These are phyloP conservation scores for Drosophila biarmipes DNA, from an alignment of 1,140 invertebrate species.

Conservation along the genomic window DNA sequence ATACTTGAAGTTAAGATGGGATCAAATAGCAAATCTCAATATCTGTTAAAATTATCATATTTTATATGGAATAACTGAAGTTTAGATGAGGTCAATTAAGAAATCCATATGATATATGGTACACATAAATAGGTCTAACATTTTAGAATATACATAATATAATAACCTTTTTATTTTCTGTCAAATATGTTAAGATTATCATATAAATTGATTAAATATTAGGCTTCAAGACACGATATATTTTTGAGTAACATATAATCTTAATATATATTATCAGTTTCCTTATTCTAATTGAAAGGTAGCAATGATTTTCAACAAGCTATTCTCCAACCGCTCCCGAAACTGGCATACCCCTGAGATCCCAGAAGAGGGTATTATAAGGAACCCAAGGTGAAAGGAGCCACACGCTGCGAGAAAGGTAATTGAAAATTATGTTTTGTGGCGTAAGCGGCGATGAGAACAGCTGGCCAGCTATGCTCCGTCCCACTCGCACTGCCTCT, in stretches of 20 bases:
- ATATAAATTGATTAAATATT: too few relatives aligned
- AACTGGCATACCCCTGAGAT: not conserved
- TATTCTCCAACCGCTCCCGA: not conserved
- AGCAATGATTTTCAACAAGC: not conserved
- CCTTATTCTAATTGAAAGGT: too few relatives aligned
- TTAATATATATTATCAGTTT: not conserved
- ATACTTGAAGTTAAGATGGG: not conserved
- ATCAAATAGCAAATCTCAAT: too few relatives aligned
- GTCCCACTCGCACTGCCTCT: not conserved
- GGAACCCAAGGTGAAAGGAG: constrained; percentile 69
- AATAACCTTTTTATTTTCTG: too few relatives aligned
- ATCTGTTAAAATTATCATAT: too few relatives aligned
- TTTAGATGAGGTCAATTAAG: not conserved
- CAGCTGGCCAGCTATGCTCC: constrained; percentile 55
- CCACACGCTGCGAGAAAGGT: constrained; percentile 81
- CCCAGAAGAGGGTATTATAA: not conserved
- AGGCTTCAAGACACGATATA: too few relatives aligned
- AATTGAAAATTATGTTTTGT: constrained; percentile 83
- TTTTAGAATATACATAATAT: too few relatives aligned
- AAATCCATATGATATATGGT: too few relatives aligned
- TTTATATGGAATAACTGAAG: not conserved
- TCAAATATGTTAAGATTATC: too few relatives aligned
- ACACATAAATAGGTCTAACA: too few relatives aligned
- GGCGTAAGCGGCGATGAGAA: constrained; percentile 64
- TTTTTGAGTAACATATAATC: not conserved